Base-by-base conservation (phyloP, 1,140 invertebrate species). In the Polyergus mexicanus region DNA sequence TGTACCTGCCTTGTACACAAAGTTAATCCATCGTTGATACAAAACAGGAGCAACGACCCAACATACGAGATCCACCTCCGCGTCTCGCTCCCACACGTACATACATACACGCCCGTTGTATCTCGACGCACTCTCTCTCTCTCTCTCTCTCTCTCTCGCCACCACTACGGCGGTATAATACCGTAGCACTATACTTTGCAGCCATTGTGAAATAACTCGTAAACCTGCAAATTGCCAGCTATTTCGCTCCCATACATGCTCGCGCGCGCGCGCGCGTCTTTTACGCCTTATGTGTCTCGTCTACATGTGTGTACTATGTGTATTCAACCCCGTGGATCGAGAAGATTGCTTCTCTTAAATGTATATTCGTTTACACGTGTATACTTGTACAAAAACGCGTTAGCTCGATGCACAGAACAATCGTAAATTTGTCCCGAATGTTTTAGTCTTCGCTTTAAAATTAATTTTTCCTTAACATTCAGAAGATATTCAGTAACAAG, bases 151-250 rank as follows among this genome's bases (percentile, higher is more conserved):
- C n/a, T n/a, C n/a, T n/a, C 78, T 81, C 86, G 38, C 89, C 84
- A 93, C 90, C 80, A 93, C 47, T 51, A 51, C 84, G 88, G 84
- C 84, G 75, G 69, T 89, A 92, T 94, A 94, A 94, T 93, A 90
- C 92, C 85, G 88, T 91, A 92, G 90, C 92, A 94, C 94, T 94
- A 94, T 95, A 95, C 94, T 95, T 95, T 95, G 94, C 94, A 95
- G 94, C 94, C 94, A 95, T 95, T 95, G 94, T 94, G 94, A 95
- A 95, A 95, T 95, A 95, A 95, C 94, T 95, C 94, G 94, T 95
- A 95, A 95, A 95, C 89, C 94, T 94, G 94, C 94, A 95, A 95
- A 95, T 95, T 95, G 94, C 94, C 87, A 92, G 94, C 93, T 94
- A 94, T 95, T 95, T 94, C 92, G 89, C 91, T 93, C 85, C 91